A percentile compares a stretch with the other conserved stretches of the same genome.
Evolutionary conservation across 2,888 invertebrate genomes (phyloP).

Genomic region (Scaptodrosophila latifasciaeformis): DNA sequence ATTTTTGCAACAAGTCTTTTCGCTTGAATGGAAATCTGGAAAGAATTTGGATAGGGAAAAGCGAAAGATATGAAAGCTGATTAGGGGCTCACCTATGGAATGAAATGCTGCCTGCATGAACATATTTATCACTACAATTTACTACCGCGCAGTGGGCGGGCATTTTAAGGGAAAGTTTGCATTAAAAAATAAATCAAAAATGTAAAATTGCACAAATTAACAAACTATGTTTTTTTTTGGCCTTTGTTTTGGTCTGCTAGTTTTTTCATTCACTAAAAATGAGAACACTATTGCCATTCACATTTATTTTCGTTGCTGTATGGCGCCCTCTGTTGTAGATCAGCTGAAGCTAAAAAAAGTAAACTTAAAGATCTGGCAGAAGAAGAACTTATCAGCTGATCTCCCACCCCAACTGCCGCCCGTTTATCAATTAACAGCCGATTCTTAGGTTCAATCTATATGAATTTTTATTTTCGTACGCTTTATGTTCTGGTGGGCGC

Average conservation of each 20-base stretch:
- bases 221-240: neutral
- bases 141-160: constrained; percentile 73
- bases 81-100: constrained; percentile 71
- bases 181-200: too few species aligned
- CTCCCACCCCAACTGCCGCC: neutral
- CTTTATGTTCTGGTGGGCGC: constrained; percentile 22
- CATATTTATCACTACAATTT: constrained; percentile 73
- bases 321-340: neutral
- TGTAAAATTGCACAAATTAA: neutral
- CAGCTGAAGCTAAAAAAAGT: too few species aligned
- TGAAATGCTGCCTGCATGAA: constrained; percentile 71
- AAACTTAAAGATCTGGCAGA: too few species aligned
- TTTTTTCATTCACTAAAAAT: too few species aligned
- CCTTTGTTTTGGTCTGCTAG: constrained; percentile 4
- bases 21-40: constrained; percentile 73
- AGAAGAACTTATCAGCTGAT: neutral
- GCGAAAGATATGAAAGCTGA: neutral
- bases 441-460: constrained; percentile 2
- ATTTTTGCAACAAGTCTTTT: constrained; percentile 66
- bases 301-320: neutral
- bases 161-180: constrained; percentile 49
- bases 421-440: constrained; percentile 34
- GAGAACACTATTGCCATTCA: neutral
- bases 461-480: constrained; percentile 5
- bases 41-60: neutral